These are phyloP conservation scores for Pyrgilauda ruficollis DNA, from an alignment of 2,113 vertebrate species.

Conservation along the genomic window DNA sequence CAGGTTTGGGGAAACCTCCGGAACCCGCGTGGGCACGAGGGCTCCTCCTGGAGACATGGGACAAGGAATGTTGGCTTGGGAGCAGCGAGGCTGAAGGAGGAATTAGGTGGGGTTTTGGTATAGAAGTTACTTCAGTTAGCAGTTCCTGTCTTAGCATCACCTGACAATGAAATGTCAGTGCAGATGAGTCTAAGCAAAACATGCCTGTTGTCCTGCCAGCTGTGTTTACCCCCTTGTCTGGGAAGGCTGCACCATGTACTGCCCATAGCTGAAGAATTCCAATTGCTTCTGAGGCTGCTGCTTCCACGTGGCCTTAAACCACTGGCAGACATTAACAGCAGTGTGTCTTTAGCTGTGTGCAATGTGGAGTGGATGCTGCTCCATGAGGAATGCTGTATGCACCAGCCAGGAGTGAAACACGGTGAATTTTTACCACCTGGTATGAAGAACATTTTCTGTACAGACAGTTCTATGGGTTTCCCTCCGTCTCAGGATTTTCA, in stretches of 20 bases:
- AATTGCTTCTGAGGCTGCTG: not conserved
- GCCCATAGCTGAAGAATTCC: not conserved
- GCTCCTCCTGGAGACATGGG: rapidly evolving
- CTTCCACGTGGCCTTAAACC: not conserved
- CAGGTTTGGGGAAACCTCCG: rapidly evolving
- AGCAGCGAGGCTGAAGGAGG: not conserved
- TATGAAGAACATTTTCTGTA: not conserved
- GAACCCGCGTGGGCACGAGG: rapidly evolving
- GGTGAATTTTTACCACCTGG: not conserved
- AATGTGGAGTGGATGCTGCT: not conserved
- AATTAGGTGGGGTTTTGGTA: not conserved
- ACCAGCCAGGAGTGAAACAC: not conserved
- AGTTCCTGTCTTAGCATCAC: not conserved
- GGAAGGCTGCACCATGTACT: rapidly evolving
- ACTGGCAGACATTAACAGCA: not conserved
- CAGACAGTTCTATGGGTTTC: not conserved
- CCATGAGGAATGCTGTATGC: not conserved
- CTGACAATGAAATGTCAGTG: not conserved
- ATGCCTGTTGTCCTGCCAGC: not conserved
- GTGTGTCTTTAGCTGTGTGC: not conserved
- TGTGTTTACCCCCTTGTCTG: rapidly evolving
- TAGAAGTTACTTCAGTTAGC: not conserved
- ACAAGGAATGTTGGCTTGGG: not conserved
- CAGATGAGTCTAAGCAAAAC: not conserved
- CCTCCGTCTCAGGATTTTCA: not conserved